Conservation (phyloP, 2,797 vertebrate species). For the Yasuhikotakia modesta region DNA sequence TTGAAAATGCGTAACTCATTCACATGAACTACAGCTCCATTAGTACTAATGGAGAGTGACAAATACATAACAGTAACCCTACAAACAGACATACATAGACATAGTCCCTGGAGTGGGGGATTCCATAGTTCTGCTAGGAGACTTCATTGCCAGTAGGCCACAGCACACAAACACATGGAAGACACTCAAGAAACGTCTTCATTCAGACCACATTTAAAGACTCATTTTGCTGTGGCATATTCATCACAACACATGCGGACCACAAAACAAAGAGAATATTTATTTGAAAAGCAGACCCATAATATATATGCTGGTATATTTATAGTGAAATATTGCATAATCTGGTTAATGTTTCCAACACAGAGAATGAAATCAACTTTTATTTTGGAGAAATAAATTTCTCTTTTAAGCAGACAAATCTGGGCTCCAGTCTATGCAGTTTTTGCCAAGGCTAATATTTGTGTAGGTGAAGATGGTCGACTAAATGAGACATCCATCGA, state of each 20-base stretch:
- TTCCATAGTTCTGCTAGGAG: too few relatives aligned
- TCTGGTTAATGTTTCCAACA: constrained; percentile 36
- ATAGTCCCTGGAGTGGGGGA: too few relatives aligned
- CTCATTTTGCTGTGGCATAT: constrained; percentile 16
- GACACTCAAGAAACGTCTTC: neutral
- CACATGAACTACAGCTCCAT: neutral
- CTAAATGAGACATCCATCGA: constrained; percentile 52
- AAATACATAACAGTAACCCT: constrained; percentile 36
- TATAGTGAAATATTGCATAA: constrained; percentile 35
- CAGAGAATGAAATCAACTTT: constrained; percentile 30
- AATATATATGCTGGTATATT: constrained; percentile 28
- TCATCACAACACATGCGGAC: neutral
- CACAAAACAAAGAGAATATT: constrained; percentile 5
- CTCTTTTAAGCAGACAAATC: constrained; percentile 45
- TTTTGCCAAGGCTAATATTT: constrained; percentile 56
- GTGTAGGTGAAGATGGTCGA: constrained; percentile 48
- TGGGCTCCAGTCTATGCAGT: constrained; percentile 35
- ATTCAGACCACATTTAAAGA: neutral
- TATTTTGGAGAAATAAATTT: constrained; percentile 51
- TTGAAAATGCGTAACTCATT: neutral
- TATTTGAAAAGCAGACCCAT: constrained; percentile 12
- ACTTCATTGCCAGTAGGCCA: too few relatives aligned
- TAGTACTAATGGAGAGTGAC: constrained; percentile 35
- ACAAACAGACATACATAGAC: neutral
- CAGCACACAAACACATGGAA: constrained; percentile 24